Conservation (phyloP, 92 coral and sea anemone genomes). For the Epizoanthus fatuus region DNA sequence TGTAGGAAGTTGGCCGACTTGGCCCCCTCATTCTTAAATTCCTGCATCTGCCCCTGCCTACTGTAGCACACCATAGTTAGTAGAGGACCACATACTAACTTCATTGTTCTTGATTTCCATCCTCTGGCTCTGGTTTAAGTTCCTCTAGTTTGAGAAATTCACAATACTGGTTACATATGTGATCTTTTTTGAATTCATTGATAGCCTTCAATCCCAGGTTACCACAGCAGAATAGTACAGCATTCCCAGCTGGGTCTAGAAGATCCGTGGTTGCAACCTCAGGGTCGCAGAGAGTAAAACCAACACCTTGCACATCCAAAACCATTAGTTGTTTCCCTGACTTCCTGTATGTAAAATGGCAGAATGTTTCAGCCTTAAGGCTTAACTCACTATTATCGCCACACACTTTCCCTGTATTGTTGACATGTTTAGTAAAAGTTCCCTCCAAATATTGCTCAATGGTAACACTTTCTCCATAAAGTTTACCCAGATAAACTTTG, state of each 20-base stretch:
- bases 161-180: slow-evolving; percentile 57
- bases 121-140: slow-evolving; percentile 26
- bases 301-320: slow-evolving; percentile 49
- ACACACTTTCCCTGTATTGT: slow-evolving; percentile 71
- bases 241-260: slow-evolving; percentile 9
- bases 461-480: slow-evolving; percentile 65
- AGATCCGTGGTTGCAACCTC: slow-evolving; percentile 42
- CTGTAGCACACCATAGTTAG: slow-evolving; percentile 18
- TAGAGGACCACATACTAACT: slow-evolving; percentile 25
- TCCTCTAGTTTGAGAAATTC: slow-evolving; percentile 44
- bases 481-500: slow-evolving; percentile 72
- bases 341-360: slow-evolving; percentile 44
- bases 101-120: slow-evolving; percentile 19
- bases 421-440: slow-evolving; percentile 65
- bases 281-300: slow-evolving; percentile 26
- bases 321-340: slow-evolving; percentile 55
- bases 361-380: slow-evolving; percentile 43
- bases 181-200: slow-evolving; percentile 50
- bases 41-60: slow-evolving; percentile 24
- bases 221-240: slow-evolving; percentile 65
- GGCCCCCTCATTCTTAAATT: neutral
- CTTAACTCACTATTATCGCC: slow-evolving; percentile 33
- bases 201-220: slow-evolving; percentile 59
- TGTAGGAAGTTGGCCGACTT: slow-evolving; percentile 27
- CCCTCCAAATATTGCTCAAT: slow-evolving; percentile 65